phyloP scores from a whole-genome alignment of 2,113 vertebrate genomes.

The Hirundichthys speculiger region DNA sequence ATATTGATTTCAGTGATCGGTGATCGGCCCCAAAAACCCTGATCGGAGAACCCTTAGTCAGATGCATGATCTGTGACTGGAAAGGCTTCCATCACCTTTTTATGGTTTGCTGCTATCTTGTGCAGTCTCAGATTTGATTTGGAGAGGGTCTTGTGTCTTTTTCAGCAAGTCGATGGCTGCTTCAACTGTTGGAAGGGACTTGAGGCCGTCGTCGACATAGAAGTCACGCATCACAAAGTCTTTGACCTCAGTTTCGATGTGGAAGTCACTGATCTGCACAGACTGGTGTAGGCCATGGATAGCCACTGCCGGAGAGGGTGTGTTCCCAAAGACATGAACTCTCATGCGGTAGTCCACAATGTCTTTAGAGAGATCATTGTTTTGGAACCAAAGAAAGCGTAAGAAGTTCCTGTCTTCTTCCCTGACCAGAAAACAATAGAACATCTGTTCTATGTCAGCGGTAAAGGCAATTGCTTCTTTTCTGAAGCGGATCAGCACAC shows the following conservation, averaged over 20 bases:
- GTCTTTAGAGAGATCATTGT: background rate
- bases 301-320: background rate
- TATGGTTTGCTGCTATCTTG: background rate
- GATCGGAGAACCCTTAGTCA: too few species aligned
- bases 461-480: background rate
- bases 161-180: fast-evolving
- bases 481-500: background rate
- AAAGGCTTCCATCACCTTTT: background rate
- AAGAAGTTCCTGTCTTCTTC: background rate
- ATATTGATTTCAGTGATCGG: too few species aligned
- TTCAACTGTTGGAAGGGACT: background rate
- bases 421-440: background rate
- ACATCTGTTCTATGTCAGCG: background rate
- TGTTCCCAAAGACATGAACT: background rate
- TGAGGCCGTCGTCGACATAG: background rate
- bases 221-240: background rate
- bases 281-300: background rate
- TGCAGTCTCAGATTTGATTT: background rate
- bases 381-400: background rate
- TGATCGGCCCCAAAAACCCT: too few species aligned
- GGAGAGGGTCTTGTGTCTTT: background rate
- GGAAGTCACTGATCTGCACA: background rate
- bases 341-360: background rate
- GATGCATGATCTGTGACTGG: background rate
- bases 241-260: background rate